A percentile compares a stretch with the other conserved stretches of the same genome.
These are phyloP conservation scores for Aphrophora alni DNA, from an alignment of 2,888 invertebrate species.

Conservation along the genomic window DNA sequence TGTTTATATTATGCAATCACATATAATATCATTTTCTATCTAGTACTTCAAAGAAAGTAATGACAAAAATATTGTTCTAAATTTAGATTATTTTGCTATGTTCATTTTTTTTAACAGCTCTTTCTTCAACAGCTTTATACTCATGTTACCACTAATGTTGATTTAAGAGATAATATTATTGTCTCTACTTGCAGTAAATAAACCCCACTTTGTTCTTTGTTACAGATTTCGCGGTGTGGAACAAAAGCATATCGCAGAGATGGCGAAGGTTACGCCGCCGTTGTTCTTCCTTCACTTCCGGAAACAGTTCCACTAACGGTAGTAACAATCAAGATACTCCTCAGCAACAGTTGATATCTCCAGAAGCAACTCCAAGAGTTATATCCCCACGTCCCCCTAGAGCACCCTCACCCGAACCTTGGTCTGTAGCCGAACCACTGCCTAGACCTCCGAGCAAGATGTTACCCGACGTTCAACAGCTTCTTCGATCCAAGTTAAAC, in stretches of 20 bases:
- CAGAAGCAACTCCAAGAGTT: constrained; percentile 27
- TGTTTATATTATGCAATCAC: too few species aligned
- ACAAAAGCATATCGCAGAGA: constrained; percentile 75
- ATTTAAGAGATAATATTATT: too few species aligned
- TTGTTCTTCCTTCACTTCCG: constrained; percentile 63
- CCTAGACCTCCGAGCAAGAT: constrained; percentile 16
- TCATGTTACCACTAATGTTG: too few species aligned
- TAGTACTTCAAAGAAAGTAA: too few species aligned
- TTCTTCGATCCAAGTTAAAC: constrained; percentile 68
- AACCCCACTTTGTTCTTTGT: constrained; percentile 50
- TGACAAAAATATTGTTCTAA: too few species aligned
- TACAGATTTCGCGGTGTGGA: constrained; percentile 73
- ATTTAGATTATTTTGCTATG: too few species aligned
- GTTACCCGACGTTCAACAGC: constrained; percentile 52
- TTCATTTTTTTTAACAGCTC: too few species aligned
- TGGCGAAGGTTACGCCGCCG: constrained; percentile 75
- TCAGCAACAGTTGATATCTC: constrained; percentile 60
- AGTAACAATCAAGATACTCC: constrained; percentile 24
- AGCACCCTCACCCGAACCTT: constrained; percentile 20
- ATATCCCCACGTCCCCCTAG: constrained; percentile 27
- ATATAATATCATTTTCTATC: too few species aligned
- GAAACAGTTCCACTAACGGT: constrained; percentile 10
- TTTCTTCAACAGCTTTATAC: too few species aligned
- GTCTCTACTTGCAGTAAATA: too few species aligned
- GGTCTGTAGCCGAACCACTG: constrained; percentile 26